Conservation (phyloP, 2,113 vertebrate genomes). For the Tragelaphus imberbis region DNA sequence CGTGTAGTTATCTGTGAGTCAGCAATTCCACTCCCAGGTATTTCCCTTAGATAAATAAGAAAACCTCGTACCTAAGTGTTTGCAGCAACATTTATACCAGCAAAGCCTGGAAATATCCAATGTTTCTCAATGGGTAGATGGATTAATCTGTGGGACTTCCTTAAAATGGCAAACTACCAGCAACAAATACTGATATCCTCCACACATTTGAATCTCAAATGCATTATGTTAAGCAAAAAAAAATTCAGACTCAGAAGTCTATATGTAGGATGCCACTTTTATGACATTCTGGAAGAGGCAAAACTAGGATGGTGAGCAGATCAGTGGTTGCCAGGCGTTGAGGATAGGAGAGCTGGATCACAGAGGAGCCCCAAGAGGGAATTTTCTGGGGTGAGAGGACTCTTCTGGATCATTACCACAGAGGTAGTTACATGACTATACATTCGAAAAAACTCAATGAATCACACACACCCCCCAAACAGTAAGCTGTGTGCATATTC, state of each 20-base stretch:
- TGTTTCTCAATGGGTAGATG: neutral
- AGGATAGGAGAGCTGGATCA: neutral
- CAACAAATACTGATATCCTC: neutral
- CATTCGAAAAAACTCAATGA: neutral
- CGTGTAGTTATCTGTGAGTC: neutral
- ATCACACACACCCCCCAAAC: neutral
- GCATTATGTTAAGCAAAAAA: neutral
- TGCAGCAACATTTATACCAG: neutral
- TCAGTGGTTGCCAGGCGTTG: no score
- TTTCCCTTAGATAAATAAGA: neutral
- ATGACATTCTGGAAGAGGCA: neutral
- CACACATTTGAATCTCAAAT: neutral
- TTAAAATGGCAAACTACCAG: no score
- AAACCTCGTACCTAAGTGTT: neutral
- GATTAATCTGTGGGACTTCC: neutral
- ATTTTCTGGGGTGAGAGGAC: neutral
- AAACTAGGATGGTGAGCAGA: neutral
- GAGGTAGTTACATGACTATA: neutral
- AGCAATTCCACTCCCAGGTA: neutral
- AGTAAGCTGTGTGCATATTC: neutral
- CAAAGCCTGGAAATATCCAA: neutral
- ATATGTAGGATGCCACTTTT: neutral
- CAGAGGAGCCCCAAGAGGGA: neutral
- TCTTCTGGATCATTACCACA: neutral
- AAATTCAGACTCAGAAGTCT: neutral